These are phyloP conservation scores for Adineta ricciae DNA, from an alignment of 2,888 invertebrate genomes.

Conservation along the genomic window DNA sequence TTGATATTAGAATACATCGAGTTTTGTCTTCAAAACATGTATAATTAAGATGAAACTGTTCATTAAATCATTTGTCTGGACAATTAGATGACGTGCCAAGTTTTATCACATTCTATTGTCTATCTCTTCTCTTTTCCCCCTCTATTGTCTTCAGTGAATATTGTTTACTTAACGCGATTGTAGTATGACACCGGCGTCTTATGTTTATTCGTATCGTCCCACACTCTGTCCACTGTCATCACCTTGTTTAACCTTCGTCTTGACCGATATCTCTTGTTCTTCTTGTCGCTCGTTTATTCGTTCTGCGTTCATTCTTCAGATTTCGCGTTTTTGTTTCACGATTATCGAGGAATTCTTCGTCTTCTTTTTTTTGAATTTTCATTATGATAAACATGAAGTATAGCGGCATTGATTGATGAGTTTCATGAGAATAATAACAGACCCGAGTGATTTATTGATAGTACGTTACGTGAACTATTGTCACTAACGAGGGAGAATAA, in stretches of 20 bases:
- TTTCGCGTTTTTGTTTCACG: neutral
- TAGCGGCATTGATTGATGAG: neutral
- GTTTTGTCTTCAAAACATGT: neutral
- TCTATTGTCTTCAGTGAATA: neutral
- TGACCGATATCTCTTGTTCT: neutral
- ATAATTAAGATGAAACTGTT: neutral
- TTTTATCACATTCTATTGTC: neutral
- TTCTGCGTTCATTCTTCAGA: neutral
- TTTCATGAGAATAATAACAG: neutral
- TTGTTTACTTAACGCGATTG: neutral
- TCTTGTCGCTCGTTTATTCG: neutral
- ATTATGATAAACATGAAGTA: neutral
- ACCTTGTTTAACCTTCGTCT: conserved; percentile 4
- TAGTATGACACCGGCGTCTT: neutral
- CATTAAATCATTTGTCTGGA: neutral
- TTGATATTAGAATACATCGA: neutral
- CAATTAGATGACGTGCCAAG: neutral
- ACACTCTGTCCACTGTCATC: neutral
- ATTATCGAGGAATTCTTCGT: neutral
- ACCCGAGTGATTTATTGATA: neutral
- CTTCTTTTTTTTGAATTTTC: neutral
- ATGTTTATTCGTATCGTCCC: neutral
- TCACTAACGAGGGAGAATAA: neutral
- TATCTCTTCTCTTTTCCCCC: neutral
- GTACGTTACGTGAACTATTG: neutral